Evolutionary conservation across 2,113 vertebrate species (phyloP).

Genomic region (Ursus arctos): DNA sequence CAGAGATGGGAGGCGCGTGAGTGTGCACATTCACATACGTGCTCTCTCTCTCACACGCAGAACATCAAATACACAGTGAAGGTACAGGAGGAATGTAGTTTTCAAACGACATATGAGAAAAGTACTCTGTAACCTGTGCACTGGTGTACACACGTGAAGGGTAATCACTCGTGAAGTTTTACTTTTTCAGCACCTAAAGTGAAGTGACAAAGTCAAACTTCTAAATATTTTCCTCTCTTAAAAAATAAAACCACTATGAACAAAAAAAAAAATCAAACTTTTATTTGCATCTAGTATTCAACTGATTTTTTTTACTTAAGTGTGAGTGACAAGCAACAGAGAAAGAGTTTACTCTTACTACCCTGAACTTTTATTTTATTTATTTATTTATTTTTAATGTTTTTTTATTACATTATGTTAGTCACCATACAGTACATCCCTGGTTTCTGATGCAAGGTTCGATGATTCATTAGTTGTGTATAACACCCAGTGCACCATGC

Average conservation of each 20-base stretch:
- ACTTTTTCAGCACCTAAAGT: conserved; percentile 15
- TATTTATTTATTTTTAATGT: too few species aligned
- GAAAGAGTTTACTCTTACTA: not conserved
- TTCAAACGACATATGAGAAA: not conserved
- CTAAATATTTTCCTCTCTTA: conserved; percentile 10
- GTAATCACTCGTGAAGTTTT: not conserved
- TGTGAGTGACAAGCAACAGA: not conserved
- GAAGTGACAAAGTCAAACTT: conserved; percentile 27
- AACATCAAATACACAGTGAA: not conserved
- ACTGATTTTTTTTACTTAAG: conserved; percentile 20
- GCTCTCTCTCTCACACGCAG: not conserved
- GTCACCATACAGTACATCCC: too few species aligned
- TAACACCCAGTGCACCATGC: too few species aligned
- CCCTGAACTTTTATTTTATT: not conserved
- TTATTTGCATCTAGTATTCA: conserved; percentile 11
- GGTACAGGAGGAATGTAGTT: not conserved
- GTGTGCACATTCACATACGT: not conserved
- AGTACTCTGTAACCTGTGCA: not conserved
- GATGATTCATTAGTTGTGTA: too few species aligned
- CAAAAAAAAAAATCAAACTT: conserved; percentile 52
- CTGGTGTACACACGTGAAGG: not conserved
- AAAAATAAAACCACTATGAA: conserved; percentile 46
- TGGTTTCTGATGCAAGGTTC: too few species aligned
- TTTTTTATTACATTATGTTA: too few species aligned
- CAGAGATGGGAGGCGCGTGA: not conserved